Evolutionary conservation across 2,888 invertebrate genomes (phyloP), one percentile per base, ranked within the genome.

Genomic region (Mechanitis mazaeus): DNA sequence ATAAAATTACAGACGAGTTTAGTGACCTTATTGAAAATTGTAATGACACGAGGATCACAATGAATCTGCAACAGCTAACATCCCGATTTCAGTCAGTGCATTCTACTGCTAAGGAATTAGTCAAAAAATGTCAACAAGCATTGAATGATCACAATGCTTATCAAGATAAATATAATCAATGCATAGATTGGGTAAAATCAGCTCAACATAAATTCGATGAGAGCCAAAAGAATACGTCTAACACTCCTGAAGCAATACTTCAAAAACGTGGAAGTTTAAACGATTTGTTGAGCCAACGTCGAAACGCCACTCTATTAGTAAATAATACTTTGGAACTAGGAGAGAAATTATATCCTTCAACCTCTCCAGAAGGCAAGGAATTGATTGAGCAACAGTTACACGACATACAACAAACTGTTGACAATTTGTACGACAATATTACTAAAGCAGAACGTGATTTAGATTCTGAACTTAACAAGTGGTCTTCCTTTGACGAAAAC

Each of bases 41-140:
- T 70, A 96, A 96, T 33, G 97, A 97, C 77, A 94, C 95, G 0
- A 93, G 96, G 75, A 95, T 97, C 63, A 95, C 96, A 2, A 95
- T 96, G 68, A 96, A 95, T 77, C 93, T 97, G 42, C 97, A 97
- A 78, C 97, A 97, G 82, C 94, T 97, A 65, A 95, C 95, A 1
- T 96, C 97, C 4, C 91, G 97, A 63, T 97, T 97, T 88, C 96
- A 97, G 80, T 95, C 97, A 0, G 94, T 97, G 56, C 96, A 97
- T 81, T 93, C 94, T 0, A 97, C 97, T 0, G 94, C 96, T 2
- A 96, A 95, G 85, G 97, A 97, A 83, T 93, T 97, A 42, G 93
- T 97, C 1, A 97, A 97, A 81, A 97, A 97, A 85, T 97, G 97
- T 75, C 97, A 97, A 74, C 96, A 97, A 87, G 94, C 96, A 5